Conservation (phyloP, 92 coral and sea anemone species). For the Blastomussa wellsi region DNA sequence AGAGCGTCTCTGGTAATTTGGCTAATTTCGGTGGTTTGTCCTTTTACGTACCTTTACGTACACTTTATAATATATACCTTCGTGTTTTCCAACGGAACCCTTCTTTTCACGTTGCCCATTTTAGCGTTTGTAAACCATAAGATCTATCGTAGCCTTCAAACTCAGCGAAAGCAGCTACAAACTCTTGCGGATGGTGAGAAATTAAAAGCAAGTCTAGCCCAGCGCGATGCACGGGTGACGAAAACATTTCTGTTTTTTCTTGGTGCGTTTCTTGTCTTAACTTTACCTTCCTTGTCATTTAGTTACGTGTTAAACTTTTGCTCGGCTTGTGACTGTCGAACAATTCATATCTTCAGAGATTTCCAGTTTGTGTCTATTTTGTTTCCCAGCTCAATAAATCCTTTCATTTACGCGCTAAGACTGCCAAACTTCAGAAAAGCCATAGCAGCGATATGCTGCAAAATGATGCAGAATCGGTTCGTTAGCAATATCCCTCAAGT, state of each 20-base stretch:
- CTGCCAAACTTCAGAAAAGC: constrained; percentile 75
- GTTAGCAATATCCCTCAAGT: neutral
- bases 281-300: constrained; percentile 62
- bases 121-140: constrained; percentile 58
- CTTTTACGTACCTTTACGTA: constrained; percentile 69
- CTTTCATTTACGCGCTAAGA: constrained; percentile 68
- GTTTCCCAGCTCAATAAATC: constrained; percentile 77
- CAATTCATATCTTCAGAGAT: constrained; percentile 71
- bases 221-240: constrained; percentile 65
- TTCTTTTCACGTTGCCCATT: constrained; percentile 62
- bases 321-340: constrained; percentile 51
- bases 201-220: constrained; percentile 7
- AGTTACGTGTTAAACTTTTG: constrained; percentile 76
- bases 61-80: constrained; percentile 73
- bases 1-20: constrained; percentile 61
- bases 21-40: constrained; percentile 60
- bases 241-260: constrained; percentile 63
- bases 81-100: constrained; percentile 66
- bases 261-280: constrained; percentile 57
- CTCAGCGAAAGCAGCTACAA: constrained; percentile 54
- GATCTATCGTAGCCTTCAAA: constrained; percentile 48
- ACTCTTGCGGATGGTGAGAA: constrained; percentile 26
- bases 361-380: constrained; percentile 60
- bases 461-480: neutral
- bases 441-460: constrained; percentile 13